A percentile compares a stretch with the other conserved stretches of the same genome.
phyloP scores from a whole-genome alignment of 1,140 invertebrate species.

The Drosophila nikananu region DNA sequence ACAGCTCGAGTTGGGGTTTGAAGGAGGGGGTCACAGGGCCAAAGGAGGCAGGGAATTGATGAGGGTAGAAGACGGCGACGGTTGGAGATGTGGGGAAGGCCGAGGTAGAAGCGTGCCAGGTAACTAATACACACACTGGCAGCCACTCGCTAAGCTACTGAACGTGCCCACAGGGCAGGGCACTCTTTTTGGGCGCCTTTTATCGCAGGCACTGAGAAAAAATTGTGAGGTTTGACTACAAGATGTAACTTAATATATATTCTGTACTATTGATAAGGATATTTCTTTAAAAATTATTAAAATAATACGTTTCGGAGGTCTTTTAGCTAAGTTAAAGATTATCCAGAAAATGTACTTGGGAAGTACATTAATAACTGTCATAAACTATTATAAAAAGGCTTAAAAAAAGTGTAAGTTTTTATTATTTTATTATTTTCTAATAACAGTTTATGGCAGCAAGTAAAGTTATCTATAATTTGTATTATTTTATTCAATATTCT shows the following conservation, averaged over 20 bases:
- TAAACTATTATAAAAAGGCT: background rate
- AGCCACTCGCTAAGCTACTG: constrained; percentile 63
- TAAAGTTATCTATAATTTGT: background rate
- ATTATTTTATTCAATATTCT: background rate
- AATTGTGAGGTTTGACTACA: too few species aligned
- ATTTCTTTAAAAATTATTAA: background rate
- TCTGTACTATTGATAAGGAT: background rate
- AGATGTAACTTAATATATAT: too few species aligned
- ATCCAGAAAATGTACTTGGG: too few species aligned
- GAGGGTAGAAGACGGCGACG: background rate
- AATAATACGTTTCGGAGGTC: fast-evolving
- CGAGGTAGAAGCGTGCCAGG: constrained; percentile 73
- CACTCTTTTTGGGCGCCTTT: constrained; percentile 26
- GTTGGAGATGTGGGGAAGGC: background rate
- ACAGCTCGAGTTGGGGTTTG: constrained; percentile 17
- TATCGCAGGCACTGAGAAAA: constrained; percentile 6
- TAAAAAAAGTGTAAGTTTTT: too few species aligned
- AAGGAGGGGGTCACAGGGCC: background rate
- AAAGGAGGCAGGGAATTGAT: constrained; percentile 7
- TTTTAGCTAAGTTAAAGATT: too few species aligned
- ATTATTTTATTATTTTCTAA: background rate
- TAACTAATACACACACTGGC: constrained; percentile 64
- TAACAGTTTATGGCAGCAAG: background rate
- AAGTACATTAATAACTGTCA: background rate
- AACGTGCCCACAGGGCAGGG: constrained; percentile 55